Percentiles rank a stretch among this genome's conserved stretches.
Conservation (phyloP, 1,140 invertebrate species). For the Drosophila arawakana region DNA sequence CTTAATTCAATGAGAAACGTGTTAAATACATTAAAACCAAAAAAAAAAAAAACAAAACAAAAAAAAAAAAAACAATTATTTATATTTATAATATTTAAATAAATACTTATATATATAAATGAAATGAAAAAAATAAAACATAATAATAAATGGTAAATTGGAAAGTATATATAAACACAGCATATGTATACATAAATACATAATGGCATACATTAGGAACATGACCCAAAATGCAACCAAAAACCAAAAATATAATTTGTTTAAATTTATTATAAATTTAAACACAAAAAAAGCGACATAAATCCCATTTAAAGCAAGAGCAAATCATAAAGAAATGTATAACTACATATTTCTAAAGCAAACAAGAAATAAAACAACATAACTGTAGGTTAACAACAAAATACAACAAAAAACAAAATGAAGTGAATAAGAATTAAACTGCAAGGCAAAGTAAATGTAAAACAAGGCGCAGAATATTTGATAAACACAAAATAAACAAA, state of each 20-base stretch:
- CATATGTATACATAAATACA: constrained; percentile 52
- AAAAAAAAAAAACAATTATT: constrained; percentile 49
- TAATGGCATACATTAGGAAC: constrained; percentile 35
- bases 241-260: constrained; percentile 51
- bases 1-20: constrained; percentile 50
- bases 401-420: constrained; percentile 27
- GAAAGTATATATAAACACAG: constrained; percentile 53
- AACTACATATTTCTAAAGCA: constrained; percentile 54
- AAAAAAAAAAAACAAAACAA: constrained; percentile 21
- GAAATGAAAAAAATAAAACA: background rate
- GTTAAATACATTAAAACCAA: constrained; percentile 43
- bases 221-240: constrained; percentile 14
- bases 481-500: constrained; percentile 53
- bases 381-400: constrained; percentile 53
- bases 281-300: constrained; percentile 19
- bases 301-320: constrained; percentile 41
- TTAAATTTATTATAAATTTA: constrained; percentile 66
- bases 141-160: constrained; percentile 51
- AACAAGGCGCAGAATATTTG: constrained; percentile 40
- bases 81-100: constrained; percentile 61
- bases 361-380: constrained; percentile 26
- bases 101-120: constrained; percentile 55
- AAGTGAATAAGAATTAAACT: constrained; percentile 33
- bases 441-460: constrained; percentile 31
- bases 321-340: constrained; percentile 53